phyloP scores from a whole-genome alignment of 2,113 vertebrate genomes.

The Salvelinus namaycush region DNA sequence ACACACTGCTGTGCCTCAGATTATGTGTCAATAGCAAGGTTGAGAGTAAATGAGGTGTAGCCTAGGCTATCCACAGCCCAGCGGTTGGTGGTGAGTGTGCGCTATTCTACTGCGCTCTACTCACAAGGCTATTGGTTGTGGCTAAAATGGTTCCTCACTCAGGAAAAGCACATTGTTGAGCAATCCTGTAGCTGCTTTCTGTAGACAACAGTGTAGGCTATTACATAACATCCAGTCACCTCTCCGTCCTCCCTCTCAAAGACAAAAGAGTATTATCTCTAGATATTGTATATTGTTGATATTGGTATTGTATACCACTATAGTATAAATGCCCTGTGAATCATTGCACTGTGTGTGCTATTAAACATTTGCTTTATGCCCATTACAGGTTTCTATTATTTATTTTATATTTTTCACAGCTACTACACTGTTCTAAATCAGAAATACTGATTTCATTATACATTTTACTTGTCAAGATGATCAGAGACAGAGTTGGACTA shows the following conservation, averaged over 20 bases:
- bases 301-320: no score
- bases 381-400: background rate
- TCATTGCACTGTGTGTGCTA: background rate
- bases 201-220: no score
- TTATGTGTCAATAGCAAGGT: slow-evolving; percentile 25
- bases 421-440: background rate
- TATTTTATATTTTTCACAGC: background rate
- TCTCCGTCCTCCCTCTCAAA: no score
- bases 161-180: background rate
- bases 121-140: background rate
- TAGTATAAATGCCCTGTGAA: background rate
- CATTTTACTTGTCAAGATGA: background rate
- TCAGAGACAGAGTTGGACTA: background rate
- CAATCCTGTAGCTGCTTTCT: background rate
- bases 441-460: background rate
- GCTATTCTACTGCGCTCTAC: background rate
- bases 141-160: background rate
- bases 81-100: slow-evolving; percentile 35
- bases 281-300: no score
- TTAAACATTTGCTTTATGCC: no score
- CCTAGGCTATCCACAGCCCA: slow-evolving; percentile 24
- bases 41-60: slow-evolving; percentile 17
- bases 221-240: no score
- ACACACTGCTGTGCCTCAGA: background rate
- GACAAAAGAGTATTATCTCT: no score